Evolutionary conservation across 2,113 vertebrate genomes (phyloP).

Genomic region (Ariopsis seemanni): DNA sequence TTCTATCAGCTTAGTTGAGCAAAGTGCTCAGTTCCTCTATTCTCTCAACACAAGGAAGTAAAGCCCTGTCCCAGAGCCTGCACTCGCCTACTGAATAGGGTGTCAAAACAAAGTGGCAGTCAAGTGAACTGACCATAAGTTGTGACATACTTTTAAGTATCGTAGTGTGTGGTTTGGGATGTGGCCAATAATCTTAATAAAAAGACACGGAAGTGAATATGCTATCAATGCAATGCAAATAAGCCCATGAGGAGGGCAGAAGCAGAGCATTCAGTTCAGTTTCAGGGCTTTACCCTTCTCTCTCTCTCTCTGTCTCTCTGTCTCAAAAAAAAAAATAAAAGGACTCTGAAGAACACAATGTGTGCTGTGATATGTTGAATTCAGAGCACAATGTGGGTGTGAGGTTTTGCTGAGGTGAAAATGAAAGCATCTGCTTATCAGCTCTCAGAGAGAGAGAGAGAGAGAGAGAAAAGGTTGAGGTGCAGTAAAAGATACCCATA

Average conservation of each 20-base stretch:
- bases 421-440: conserved; percentile 45
- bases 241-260: neutral
- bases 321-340: too few relatives aligned
- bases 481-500: too few relatives aligned
- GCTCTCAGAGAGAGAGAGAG: too few relatives aligned
- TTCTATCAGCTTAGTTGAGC: conserved; percentile 25
- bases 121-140: neutral
- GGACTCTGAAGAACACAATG: neutral
- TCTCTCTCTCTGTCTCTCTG: too few relatives aligned
- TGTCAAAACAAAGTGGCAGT: neutral
- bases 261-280: neutral
- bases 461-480: too few relatives aligned
- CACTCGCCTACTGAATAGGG: neutral
- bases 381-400: too few relatives aligned
- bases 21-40: conserved; percentile 77
- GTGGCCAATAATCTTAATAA: conserved; percentile 57
- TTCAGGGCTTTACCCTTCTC: neutral
- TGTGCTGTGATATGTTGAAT: neutral
- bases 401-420: conserved; percentile 2
- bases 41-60: conserved; percentile 75
- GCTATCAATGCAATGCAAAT: conserved; percentile 79
- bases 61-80: conserved; percentile 54
- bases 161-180: conserved; percentile 12
- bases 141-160: neutral
- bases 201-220: conserved; percentile 69